Base-by-base conservation (phyloP, 2,888 invertebrate species). In the Lepidonotus clava region DNA sequence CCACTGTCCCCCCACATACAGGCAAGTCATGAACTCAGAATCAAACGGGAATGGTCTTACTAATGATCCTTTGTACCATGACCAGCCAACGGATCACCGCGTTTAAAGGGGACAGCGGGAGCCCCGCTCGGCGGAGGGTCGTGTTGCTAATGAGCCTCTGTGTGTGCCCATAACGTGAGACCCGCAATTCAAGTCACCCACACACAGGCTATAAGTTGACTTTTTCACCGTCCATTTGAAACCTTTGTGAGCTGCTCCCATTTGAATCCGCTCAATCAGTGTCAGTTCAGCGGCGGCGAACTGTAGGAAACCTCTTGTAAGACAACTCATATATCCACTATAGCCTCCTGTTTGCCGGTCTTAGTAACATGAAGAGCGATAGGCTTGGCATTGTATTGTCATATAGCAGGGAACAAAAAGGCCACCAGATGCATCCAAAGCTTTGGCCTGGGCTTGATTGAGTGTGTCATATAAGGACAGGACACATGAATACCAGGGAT, bases 171-270 rank as follows among this genome's bases (percentile, higher is more conserved):
- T 18, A 32, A 61, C 61, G 61, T 61, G 61, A 18, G 11, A 24
- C 28, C 28, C 24, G 24, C 61, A 61, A 61, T 61, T 11, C 61
- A 32, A 61, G n/a, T 61, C 24, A 24, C 61, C 28, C 21, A 14
- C 61, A 61, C 24, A 61, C 61, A 61, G 28, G 61, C 28, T 32
- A 61, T 32, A n/a, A n/a, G 24, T 32, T 61, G 61, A 61, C 61
- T 61, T 61, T 61, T 61, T 61, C 61, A n/a, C 61, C 28, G 61
- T 32, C 53, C n/a, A 32, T 61, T 28, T 61, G 61, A 61, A 46
- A 61, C 61, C 61, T 61, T 61, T 61, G 61, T 61, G 61, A 61
- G 61, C 61, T 61, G 61, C 61, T 61, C 56, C 14, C 61, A 32
- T 53, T 61, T 61, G 61, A 61, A 32, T 28, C 24, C 28, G 28